phyloP scores from a whole-genome alignment of 2,113 vertebrate species.

The Gymnorhina tibicen region DNA sequence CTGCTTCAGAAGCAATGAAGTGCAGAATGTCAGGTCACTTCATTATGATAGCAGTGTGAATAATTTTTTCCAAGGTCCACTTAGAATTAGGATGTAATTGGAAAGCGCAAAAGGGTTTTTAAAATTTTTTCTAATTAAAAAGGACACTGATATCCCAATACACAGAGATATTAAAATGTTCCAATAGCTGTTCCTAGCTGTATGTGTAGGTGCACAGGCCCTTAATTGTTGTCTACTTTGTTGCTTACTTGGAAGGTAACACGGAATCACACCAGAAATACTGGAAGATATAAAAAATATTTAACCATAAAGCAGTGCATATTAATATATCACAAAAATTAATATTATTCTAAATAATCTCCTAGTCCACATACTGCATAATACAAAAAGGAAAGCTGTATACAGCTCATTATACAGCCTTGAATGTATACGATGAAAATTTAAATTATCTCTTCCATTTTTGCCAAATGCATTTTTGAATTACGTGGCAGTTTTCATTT shows the following conservation, averaged over 20 bases:
- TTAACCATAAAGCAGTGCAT: not conserved
- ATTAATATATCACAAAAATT: not conserved
- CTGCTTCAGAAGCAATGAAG: not conserved
- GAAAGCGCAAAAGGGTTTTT: fast-evolving
- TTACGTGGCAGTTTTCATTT: not conserved
- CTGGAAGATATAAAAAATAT: not conserved
- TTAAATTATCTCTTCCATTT: not conserved
- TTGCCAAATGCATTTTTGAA: not conserved
- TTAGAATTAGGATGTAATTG: not conserved
- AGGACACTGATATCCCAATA: not conserved
- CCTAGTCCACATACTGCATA: not conserved
- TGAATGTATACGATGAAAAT: not conserved
- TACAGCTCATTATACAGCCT: not conserved
- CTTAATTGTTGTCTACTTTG: not conserved
- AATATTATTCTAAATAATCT: not conserved
- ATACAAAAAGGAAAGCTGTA: not conserved
- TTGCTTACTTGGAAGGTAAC: not conserved
- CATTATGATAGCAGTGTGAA: fast-evolving
- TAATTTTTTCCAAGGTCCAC: not conserved
- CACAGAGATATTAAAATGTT: not conserved
- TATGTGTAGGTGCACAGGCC: not conserved
- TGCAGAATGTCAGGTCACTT: not conserved
- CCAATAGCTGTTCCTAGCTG: not conserved
- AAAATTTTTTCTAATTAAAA: not conserved
- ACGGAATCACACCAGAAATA: not conserved